Evolutionary conservation across 2,888 invertebrate species (phyloP), one percentile per base, ranked within the genome.

Genomic region (Synanthedon andrenaeformis): DNA sequence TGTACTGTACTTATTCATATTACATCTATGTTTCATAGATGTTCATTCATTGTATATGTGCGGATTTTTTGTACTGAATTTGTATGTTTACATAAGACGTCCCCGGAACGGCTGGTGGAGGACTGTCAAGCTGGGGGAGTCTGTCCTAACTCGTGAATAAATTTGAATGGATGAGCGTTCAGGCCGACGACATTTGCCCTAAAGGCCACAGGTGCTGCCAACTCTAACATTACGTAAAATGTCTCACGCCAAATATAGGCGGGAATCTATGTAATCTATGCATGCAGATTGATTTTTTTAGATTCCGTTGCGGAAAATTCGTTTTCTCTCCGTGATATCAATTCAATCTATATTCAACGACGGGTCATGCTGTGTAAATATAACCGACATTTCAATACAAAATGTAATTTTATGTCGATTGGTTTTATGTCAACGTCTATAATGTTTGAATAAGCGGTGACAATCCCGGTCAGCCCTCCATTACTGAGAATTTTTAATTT

Each of bases 111-210:
- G 59, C 57, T 59, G 60, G 57, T 3, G 52, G 58, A 56, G 59
- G 54, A 59, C 59, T 58, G 60, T 56, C 58, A 59, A 57, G 55
- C 56, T 14, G 17, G 14, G 19, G 55, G 58, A 59, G 59, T 59
- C 59, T 35, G 58, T 58, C 63, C 64, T 64, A 62, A 63, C 74
- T 74, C 64, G 66, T 79, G 80, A 79, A 80, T 81, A 80, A 76
- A 80, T 81, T 82, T 78, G 75, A 78, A 79, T 77, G 67, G 62
- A 54, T 68, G 75, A 78, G 63, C 66, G 68, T 66, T 67, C 62
- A 62, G 60, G 62, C 59, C 61, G 61, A 59, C 66, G 71, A 74
- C 74, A 73, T 74, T 71, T 70, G 72, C 68, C 70, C 68, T 64
- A 62, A 61, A 63, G 75, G 70, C 61, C 75, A 63, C 76, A 78